Base-by-base conservation (phyloP, 2,888 invertebrate species). In the Drosophila macrospina region DNA sequence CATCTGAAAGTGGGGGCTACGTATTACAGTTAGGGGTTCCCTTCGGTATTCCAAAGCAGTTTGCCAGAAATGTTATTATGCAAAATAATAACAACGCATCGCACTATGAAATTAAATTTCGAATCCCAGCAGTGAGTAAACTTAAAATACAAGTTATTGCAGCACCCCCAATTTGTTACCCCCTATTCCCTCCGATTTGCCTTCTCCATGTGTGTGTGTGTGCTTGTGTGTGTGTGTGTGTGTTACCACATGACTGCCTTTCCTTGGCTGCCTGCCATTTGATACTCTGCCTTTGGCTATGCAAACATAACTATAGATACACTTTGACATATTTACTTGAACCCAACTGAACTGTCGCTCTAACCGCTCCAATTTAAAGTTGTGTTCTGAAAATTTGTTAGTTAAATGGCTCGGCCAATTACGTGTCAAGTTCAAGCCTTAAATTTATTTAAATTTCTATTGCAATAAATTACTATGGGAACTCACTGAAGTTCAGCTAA, bases 71-170 rank as follows among this genome's bases (percentile, higher is more conserved):
- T 80, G 73, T 74, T 85, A 85, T 85, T 86, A 86, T 86, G 86
- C 85, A 81, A 83, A 86, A 85, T 84, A 87, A 86, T 85, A 87
- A 86, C 84, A 86, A 81, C 81, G 83, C 86, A 86, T 64, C 83
- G 87, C 85, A 85, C 82, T 88, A 86, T 89, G 80, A 88, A 88
- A 88, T 88, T 89, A 88, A 88, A 89, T 88, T 88, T 86, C 54
- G 76, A 88, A 85, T 89, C 87, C 82, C 87, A 80, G 84, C 86
- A 86, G 88, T 75, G 86, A 72, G 78, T 86, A 80, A 86, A 86
- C 86, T 88, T 76, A 84, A 86, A 88, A 86, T 88, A 78, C 87
- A 84, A 84, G 73, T 82, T 87, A 85, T 88, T 88, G 80, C 85
- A 70, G 64, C 36, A 51, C 61, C 51, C 34, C 10, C 15, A 30